Base-by-base conservation (phyloP, 2,113 vertebrate species). In the Microcebus lehilahytsara region DNA sequence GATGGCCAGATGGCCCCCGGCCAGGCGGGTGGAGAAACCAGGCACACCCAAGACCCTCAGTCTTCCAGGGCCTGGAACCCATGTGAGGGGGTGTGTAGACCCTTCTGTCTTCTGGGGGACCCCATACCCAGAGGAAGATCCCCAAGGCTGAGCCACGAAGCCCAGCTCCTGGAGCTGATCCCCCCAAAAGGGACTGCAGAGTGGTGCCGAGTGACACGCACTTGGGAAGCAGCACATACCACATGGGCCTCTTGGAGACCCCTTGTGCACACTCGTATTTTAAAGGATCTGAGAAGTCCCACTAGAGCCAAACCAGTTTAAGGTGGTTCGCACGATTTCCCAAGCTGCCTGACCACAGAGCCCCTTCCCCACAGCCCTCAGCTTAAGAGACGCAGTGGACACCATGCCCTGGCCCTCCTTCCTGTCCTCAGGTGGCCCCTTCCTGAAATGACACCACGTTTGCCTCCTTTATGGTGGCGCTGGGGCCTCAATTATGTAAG, bases 251-350 rank as follows among this genome's bases (percentile, higher is more conserved):
- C 62, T 16, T 16, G 25, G 13, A 46, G 79, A 64, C 0, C 23
- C 40, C 5, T 5, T 5, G 2, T 0, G 12, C 34, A 72, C 14
- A 30, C 56, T 42, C 0, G 2, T 40, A 46, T 37, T 46, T 72
- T 72, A 69, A 91, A 85, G 60, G 56, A 14, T 56, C 53, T 56
- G 51, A 92, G 66, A 66, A 69, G 40, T 60, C 32, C 27, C 16
- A 1, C 40, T 66, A 3, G 2, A 30, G 83, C 78, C 51, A 80
- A 25, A 58, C 10, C 32, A 2, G 3, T 23, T 56, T 6, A 72
- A 37, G 22, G 66, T 66, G 51, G 5, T 53, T 75, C 67, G 9
- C 11, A 23, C 23, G 2, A 13, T 9, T 81, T 46, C 53, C 25
- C 71, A 40, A 22, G 32, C 51, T 13, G 10, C 42, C 30, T 56